phyloP scores from a whole-genome alignment of 2,797 vertebrate genomes.

The Mus minutoides region DNA sequence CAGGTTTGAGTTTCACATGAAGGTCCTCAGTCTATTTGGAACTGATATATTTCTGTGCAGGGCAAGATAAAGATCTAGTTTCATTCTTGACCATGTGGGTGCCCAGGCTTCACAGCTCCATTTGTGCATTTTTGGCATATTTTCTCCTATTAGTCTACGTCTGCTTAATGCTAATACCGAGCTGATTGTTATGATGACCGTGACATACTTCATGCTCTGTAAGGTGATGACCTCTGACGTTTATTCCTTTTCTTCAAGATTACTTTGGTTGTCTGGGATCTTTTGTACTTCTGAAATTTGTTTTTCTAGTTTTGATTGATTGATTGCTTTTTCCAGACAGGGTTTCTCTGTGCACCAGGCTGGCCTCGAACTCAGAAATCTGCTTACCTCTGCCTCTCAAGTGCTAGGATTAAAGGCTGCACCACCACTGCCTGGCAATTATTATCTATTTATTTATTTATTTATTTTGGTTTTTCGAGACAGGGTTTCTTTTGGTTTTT shows the following conservation, averaged over 20 bases:
- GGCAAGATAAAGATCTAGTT: neutral
- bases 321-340: too few species aligned
- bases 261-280: neutral
- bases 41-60: neutral
- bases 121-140: neutral
- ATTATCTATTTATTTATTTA: too few species aligned
- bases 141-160: neutral
- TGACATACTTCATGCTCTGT: neutral
- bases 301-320: neutral
- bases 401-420: too few species aligned
- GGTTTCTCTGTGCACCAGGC: too few species aligned
- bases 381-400: too few species aligned
- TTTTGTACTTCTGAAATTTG: neutral
- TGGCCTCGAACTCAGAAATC: too few species aligned
- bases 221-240: neutral
- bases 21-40: neutral
- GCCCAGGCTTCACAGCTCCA: neutral
- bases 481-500: too few species aligned
- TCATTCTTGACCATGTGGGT: neutral
- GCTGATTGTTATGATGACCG: neutral
- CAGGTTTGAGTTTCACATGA: neutral
- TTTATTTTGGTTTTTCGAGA: too few species aligned
- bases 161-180: neutral
- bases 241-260: neutral
- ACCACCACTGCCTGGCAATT: too few species aligned